These are phyloP conservation scores for Leptobrachium ailaonicum DNA, from an alignment of 2,113 vertebrate species.

Conservation along the genomic window DNA sequence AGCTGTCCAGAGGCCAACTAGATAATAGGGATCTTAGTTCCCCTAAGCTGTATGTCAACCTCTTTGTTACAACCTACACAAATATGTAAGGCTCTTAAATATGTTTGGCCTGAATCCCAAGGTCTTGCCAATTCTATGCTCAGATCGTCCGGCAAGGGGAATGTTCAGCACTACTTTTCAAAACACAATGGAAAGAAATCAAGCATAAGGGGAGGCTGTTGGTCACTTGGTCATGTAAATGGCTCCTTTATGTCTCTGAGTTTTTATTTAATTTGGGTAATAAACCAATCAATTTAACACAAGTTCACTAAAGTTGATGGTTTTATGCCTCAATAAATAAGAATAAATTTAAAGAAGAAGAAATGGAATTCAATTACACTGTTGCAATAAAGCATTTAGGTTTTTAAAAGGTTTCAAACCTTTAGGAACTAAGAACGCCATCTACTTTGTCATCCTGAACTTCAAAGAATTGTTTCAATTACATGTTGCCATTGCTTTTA, in stretches of 20 bases:
- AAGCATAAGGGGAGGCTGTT: not conserved
- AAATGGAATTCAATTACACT: not conserved
- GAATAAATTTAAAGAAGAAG: not conserved
- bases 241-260: not conserved
- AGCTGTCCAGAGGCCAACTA: conserved; percentile 54
- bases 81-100: conserved; percentile 57
- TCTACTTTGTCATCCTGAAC: not conserved
- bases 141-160: conserved; percentile 25
- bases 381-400: not conserved
- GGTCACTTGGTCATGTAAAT: conserved; percentile 30
- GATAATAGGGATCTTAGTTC: conserved; percentile 58
- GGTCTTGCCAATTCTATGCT: conserved; percentile 46
- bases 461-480: too few species aligned
- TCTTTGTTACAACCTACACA: conserved; percentile 58
- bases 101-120: conserved; percentile 40
- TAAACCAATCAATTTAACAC: too few species aligned
- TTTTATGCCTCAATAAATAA: not conserved
- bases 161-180: conserved; percentile 24
- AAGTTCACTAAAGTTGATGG: not conserved
- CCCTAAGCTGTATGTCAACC: conserved; percentile 49
- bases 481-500: not conserved
- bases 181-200: conserved; percentile 2
- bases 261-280: not conserved
- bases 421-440: not conserved
- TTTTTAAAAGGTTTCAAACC: not conserved